phyloP scores from a whole-genome alignment of 1,140 invertebrate species.

The Bombyx mori region DNA sequence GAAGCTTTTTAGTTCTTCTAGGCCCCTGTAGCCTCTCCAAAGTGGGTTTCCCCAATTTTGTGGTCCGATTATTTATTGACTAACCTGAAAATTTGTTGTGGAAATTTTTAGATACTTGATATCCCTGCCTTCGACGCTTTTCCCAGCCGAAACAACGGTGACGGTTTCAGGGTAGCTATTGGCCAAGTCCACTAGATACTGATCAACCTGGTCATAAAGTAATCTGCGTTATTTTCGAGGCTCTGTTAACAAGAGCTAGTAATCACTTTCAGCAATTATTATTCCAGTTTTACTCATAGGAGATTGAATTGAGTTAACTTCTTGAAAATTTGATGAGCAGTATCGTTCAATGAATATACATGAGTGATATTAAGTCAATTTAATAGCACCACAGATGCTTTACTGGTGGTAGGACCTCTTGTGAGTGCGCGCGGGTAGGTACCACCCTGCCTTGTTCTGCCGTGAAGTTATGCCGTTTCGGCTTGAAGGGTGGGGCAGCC shows the following conservation, averaged over 20 bases:
- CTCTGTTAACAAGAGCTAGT: too few relatives aligned
- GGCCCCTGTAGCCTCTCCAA: too few relatives aligned
- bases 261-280: background rate
- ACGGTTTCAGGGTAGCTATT: constrained; percentile 47
- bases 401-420: too few relatives aligned
- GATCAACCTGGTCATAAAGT: constrained; percentile 58
- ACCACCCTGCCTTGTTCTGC: too few relatives aligned
- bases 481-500: too few relatives aligned
- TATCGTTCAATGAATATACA: background rate
- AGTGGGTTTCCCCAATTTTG: too few relatives aligned
- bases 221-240: background rate
- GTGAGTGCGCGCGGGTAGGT: too few relatives aligned
- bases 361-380: background rate
- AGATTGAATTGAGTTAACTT: background rate
- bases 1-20: too few relatives aligned
- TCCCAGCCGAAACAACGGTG: constrained; percentile 56
- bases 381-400: constrained; percentile 8
- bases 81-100: constrained; percentile 64
- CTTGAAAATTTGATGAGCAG: background rate
- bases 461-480: too few relatives aligned
- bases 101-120: constrained; percentile 72
- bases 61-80: background rate
- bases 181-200: constrained; percentile 63
- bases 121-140: constrained; percentile 63
- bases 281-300: background rate